Conservation (phyloP, 2,113 vertebrate genomes). For the Upupa epops region DNA sequence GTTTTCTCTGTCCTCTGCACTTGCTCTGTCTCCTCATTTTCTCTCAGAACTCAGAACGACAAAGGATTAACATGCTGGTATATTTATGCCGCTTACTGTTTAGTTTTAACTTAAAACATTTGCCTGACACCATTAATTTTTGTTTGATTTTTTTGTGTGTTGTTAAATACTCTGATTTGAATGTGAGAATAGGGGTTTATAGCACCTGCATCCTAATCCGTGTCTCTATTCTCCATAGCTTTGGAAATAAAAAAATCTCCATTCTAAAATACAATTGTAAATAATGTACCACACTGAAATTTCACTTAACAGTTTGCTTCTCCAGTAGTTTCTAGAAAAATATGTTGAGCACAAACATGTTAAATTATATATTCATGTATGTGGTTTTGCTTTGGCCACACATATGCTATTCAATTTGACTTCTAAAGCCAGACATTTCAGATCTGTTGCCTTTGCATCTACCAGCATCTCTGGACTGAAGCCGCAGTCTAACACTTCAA, state of each 20-base stretch:
- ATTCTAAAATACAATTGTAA: neutral
- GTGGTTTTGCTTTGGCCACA: neutral
- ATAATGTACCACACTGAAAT: neutral
- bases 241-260: neutral
- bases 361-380: neutral
- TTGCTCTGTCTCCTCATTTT: neutral
- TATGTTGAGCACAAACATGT: neutral
- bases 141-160: neutral
- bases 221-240: neutral
- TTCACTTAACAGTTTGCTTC: neutral
- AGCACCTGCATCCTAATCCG: neutral
- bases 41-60: conserved; percentile 2
- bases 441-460: neutral
- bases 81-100: neutral
- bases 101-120: neutral
- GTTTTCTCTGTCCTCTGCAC: neutral
- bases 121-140: neutral
- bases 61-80: neutral
- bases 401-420: neutral
- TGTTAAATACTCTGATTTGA: neutral
- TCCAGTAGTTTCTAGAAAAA: neutral
- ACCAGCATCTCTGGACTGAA: neutral
- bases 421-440: neutral
- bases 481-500: neutral
- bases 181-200: neutral